Evolutionary conservation across 2,888 invertebrate species (phyloP), one percentile per base, ranked within the genome.

Genomic region (Pseudeuparius sepicola): DNA sequence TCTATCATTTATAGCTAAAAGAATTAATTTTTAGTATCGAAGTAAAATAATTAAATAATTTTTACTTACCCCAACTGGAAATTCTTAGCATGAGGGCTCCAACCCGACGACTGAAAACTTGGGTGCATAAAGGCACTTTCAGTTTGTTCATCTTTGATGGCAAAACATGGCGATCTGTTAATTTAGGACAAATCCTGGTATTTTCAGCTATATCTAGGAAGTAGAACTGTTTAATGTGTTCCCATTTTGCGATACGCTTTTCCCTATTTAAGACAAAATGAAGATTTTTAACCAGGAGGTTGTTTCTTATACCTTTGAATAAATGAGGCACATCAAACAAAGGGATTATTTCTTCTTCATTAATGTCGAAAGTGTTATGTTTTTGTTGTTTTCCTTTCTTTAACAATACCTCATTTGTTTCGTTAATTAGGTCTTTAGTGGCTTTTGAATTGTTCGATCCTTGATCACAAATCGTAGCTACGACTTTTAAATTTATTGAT

Each of bases 391-490:
- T 37, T 34, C 40, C 34, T 20, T n/a, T n/a, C 4, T 28, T 7
- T 28, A 11, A 14, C 4, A 4, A 14, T 14, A 13, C n/a, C 11
- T 32, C 33, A 10, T 36, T 25, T 5, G 41, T 44, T 5, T 46
- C 41, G 14, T 37, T 36, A 14, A 43, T 15, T 16, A 48, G 36
- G 5, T n/a, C 13, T 27, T 40, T 48, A 29, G 51, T 42, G 6
- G 47, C 49, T 14, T 44, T 37, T 27, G 25, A 28, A 41, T 53
- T 54, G 10, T 44, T 45, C 3, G 46, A 31, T 10, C 49, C 52
- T 36, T 53, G 52, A 36, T 54, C 53, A 41, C 43, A 51, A 20
- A 52, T 41, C 4, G 50, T 49, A 7, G 50, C 50, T n/a, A 51
- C 39, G 15, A 52, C 36, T 16, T 29, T 29, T 3, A 53, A 33